Evolutionary conservation across 2,797 vertebrate genomes (phyloP).

Genomic region (Acanthopagrus latus): DNA sequence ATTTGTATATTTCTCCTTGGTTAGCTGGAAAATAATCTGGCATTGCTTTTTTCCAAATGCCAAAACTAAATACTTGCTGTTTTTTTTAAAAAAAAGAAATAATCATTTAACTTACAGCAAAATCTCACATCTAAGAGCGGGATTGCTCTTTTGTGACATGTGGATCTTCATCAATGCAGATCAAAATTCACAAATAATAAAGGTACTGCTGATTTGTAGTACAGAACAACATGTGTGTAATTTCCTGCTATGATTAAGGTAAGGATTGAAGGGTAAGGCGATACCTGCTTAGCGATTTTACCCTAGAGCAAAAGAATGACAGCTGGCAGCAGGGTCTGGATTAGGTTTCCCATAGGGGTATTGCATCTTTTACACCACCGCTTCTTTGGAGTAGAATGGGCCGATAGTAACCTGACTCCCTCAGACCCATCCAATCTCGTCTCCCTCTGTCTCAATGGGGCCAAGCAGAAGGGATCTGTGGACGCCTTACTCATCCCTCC

Average conservation of each 20-base stretch:
- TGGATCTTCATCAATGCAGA: slow-evolving; percentile 11
- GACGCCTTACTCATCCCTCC: slow-evolving; percentile 79
- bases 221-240: slow-evolving; percentile 34
- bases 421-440: slow-evolving; percentile 81
- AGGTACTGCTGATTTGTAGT: slow-evolving; percentile 23
- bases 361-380: slow-evolving; percentile 82
- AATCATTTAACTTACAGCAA: not conserved
- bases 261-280: slow-evolving; percentile 78
- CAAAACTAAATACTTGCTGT: not conserved
- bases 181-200: slow-evolving; percentile 44
- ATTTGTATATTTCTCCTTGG: not conserved
- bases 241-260: slow-evolving; percentile 74
- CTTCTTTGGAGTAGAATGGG: slow-evolving; percentile 79
- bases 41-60: not conserved
- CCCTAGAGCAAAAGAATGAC: slow-evolving; percentile 80
- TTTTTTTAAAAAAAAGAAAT: not conserved
- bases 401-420: slow-evolving; percentile 81
- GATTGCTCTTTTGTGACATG: not conserved
- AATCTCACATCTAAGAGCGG: not conserved
- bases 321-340: slow-evolving; percentile 83
- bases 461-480: slow-evolving; percentile 81
- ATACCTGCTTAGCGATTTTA: slow-evolving; percentile 81
- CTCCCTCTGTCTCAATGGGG: slow-evolving; percentile 78
- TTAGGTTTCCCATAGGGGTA: slow-evolving; percentile 84
- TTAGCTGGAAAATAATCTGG: not conserved